These are phyloP conservation scores for Saccostrea echinata DNA, from an alignment of 1,140 invertebrate species.

Conservation along the genomic window DNA sequence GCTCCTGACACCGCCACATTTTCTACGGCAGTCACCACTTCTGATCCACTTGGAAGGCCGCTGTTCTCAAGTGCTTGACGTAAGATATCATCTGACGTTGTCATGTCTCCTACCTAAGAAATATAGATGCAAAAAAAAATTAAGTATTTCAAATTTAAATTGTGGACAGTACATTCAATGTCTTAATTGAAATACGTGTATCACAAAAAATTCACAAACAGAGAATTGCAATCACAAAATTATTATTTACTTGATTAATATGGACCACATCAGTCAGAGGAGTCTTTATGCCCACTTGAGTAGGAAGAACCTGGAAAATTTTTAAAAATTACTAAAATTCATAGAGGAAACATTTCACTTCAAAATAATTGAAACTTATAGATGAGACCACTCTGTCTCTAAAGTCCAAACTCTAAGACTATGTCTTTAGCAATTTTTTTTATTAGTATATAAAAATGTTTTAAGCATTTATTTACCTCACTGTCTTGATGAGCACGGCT, in stretches of 20 bases:
- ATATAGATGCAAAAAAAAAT: neutral
- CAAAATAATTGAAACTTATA: too few relatives aligned
- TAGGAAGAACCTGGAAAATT: conserved; percentile 46
- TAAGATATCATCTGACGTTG: conserved; percentile 81
- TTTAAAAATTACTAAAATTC: neutral
- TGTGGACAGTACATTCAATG: too few relatives aligned
- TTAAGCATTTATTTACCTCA: conserved; percentile 18
- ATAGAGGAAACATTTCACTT: too few relatives aligned
- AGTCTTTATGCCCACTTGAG: conserved; percentile 54
- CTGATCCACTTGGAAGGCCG: conserved; percentile 77
- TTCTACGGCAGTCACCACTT: conserved; percentile 43
- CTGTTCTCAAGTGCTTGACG: conserved; percentile 84
- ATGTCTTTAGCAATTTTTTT: too few relatives aligned
- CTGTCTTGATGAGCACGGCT: conserved; percentile 82
- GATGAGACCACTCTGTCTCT: too few relatives aligned
- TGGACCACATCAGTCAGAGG: conserved; percentile 41
- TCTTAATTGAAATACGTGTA: neutral
- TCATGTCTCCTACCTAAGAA: conserved; percentile 2
- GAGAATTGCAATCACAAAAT: neutral
- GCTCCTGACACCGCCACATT: neutral
- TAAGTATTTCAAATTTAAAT: neutral
- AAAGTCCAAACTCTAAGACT: too few relatives aligned
- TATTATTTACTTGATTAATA: neutral
- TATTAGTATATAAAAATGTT: too few relatives aligned
- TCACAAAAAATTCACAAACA: too few relatives aligned